These are phyloP conservation scores for Oncorhynchus masou DNA, from an alignment of 2,113 vertebrate species.

Conservation along the genomic window DNA sequence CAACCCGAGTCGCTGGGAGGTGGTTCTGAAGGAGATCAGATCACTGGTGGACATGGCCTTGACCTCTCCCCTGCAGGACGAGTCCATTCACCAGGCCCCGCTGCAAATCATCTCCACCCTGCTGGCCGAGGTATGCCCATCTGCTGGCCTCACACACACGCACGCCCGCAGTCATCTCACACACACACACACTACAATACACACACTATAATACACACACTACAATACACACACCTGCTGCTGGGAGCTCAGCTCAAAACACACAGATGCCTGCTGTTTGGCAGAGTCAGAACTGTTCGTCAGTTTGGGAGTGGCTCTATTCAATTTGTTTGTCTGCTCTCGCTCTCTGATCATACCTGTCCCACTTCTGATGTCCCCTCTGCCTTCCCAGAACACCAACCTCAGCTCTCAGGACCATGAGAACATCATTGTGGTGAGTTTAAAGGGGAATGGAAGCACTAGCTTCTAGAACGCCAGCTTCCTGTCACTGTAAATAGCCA, in stretches of 20 bases:
- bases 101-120: constrained; percentile 98
- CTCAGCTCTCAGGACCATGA: constrained; percentile 96
- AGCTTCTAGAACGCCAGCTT: no score
- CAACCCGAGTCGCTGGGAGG: constrained; percentile 96
- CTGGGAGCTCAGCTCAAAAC: background rate
- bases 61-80: constrained; percentile 92
- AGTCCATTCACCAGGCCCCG: constrained; percentile 96
- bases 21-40: constrained; percentile 96
- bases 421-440: constrained; percentile 97
- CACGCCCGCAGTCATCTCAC: background rate
- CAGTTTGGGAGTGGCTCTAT: background rate
- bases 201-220: background rate
- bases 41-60: constrained; percentile 97
- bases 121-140: constrained; percentile 86
- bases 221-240: background rate
- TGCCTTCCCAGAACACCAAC: constrained; percentile 85
- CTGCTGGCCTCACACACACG: background rate
- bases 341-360: background rate
- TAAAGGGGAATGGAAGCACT: background rate
- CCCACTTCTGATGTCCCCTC: constrained; percentile 27
- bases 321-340: background rate
- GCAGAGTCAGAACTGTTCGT: background rate
- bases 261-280: background rate
- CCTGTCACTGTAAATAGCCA: no score
- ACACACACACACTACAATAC: background rate